Conservation (phyloP, 1,140 invertebrate species). For the Myzus persicae region DNA sequence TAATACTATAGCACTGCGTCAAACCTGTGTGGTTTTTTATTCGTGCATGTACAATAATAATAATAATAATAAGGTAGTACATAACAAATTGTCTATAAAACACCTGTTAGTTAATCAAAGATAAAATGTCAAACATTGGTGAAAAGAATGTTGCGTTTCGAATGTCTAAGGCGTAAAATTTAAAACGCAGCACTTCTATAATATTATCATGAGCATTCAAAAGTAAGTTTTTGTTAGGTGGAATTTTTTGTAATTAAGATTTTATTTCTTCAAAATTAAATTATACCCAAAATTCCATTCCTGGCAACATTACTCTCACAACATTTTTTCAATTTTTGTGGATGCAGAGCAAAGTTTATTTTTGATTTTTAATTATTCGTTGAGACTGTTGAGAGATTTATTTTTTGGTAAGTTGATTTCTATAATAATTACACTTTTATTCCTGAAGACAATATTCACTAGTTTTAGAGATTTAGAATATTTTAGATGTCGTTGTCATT, state of each 20-base stretch:
- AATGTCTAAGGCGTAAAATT: neutral
- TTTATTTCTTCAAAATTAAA: neutral
- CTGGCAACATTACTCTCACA: neutral
- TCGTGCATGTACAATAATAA: too few species aligned
- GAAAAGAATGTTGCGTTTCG: neutral
- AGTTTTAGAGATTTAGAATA: neutral
- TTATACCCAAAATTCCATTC: neutral
- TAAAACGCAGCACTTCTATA: neutral
- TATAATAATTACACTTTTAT: neutral
- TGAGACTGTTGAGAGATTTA: neutral
- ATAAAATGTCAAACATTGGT: neutral
- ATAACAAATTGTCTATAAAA: neutral
- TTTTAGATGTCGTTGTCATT: neutral
- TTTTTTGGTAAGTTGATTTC: neutral
- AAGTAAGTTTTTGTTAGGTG: neutral
- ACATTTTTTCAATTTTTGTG: neutral
- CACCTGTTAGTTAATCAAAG: neutral
- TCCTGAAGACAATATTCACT: neutral
- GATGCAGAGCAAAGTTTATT: neutral
- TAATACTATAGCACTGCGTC: too few species aligned
- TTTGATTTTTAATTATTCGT: neutral
- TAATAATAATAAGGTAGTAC: too few species aligned
- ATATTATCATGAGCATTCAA: neutral
- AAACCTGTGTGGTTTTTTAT: too few species aligned
- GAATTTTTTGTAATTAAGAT: neutral